phyloP scores from a whole-genome alignment of 1,140 invertebrate species.

The Oscheius sp. region DNA sequence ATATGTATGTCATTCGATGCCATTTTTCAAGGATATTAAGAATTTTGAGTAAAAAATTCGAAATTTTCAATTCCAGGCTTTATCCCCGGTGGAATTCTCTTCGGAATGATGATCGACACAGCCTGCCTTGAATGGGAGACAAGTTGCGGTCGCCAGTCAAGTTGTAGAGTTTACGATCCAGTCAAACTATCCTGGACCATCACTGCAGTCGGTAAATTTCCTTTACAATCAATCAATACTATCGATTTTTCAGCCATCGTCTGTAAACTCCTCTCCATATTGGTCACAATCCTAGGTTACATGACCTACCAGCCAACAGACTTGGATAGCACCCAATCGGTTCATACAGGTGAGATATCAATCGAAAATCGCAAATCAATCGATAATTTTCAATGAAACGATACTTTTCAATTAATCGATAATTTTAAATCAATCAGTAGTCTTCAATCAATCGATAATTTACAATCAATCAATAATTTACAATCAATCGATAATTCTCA shows the following conservation, averaged over 20 bases:
- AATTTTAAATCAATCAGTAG: not conserved
- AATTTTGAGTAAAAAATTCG: not conserved
- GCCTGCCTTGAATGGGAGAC: slow-evolving; percentile 57
- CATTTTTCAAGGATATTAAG: not conserved
- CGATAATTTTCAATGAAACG: not conserved
- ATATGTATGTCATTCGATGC: not conserved
- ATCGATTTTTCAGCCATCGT: slow-evolving; percentile 54
- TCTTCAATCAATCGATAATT: not conserved
- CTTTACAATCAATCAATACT: too few species aligned
- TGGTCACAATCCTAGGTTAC: slow-evolving; percentile 60
- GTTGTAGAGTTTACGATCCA: slow-evolving; percentile 57
- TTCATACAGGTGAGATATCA: slow-evolving; percentile 32
- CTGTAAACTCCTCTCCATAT: slow-evolving; percentile 58
- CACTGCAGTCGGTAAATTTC: slow-evolving; percentile 52
- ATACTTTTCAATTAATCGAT: not conserved
- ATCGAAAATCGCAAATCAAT: not conserved
- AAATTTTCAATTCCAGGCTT: slow-evolving; percentile 47
- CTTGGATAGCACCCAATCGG: slow-evolving; percentile 51
- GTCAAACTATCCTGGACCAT: slow-evolving; percentile 56
- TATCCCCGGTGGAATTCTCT: slow-evolving; percentile 58
- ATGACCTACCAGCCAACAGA: slow-evolving; percentile 58
- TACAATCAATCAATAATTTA: not conserved
- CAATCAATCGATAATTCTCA: not conserved
- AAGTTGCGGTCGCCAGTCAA: slow-evolving; percentile 52
- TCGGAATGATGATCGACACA: slow-evolving; percentile 59